These are phyloP conservation scores for Popillia japonica DNA, from an alignment of 1,140 invertebrate genomes.

Conservation along the genomic window DNA sequence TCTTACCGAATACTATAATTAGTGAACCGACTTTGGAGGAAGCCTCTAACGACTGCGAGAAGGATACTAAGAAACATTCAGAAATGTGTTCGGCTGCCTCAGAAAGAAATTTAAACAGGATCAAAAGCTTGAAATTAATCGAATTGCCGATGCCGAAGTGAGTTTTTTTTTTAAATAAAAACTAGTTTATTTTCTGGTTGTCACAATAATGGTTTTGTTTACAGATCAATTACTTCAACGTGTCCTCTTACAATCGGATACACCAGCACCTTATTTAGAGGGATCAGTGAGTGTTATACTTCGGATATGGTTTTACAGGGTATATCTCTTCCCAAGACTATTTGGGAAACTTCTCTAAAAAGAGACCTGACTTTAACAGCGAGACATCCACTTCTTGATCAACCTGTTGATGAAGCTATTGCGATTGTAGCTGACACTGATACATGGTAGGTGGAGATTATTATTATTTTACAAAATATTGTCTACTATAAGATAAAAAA, in stretches of 20 bases:
- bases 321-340: constrained; percentile 60
- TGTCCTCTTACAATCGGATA: constrained; percentile 57
- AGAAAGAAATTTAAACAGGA: constrained; percentile 46
- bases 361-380: constrained; percentile 66
- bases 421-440: constrained; percentile 86
- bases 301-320: constrained; percentile 80
- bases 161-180: constrained; percentile 43
- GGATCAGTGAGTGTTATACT: constrained; percentile 75
- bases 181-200: neutral
- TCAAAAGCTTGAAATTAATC: constrained; percentile 61
- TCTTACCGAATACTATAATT: constrained; percentile 47
- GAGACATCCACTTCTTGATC: constrained; percentile 70
- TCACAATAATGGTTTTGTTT: neutral
- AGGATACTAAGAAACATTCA: neutral
- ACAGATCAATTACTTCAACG: constrained; percentile 42
- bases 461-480: constrained; percentile 31
- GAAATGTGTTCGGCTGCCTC: constrained; percentile 5
- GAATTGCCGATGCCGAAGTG: constrained; percentile 70
- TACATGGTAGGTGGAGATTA: constrained; percentile 72
- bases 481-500: no score
- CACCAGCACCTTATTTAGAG: constrained; percentile 65
- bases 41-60: constrained; percentile 37
- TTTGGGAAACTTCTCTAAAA: constrained; percentile 64
- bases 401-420: constrained; percentile 78
- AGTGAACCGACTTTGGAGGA: constrained; percentile 41